Percentiles rank a stretch among this genome's conserved stretches.
Evolutionary conservation across 1,140 invertebrate genomes (phyloP).

Genomic region (Cotesia chilonis): DNA sequence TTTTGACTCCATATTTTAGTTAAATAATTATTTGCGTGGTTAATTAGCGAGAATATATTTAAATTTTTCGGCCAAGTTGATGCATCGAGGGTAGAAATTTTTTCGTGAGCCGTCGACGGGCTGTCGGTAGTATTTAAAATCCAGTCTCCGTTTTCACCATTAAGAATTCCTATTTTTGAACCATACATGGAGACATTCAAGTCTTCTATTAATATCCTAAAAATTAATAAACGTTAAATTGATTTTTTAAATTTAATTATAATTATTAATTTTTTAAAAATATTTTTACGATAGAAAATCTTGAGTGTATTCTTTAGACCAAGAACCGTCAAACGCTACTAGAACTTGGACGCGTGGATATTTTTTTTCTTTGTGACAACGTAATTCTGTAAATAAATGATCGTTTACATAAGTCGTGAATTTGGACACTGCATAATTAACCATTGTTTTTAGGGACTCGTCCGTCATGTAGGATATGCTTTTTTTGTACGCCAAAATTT

Average conservation of each 20-base stretch:
- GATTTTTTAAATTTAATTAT: slow-evolving; percentile 18
- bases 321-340: slow-evolving; percentile 66
- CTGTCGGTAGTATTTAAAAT: slow-evolving; percentile 64
- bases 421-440: slow-evolving; percentile 38
- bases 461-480: slow-evolving; percentile 46
- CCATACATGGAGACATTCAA: slow-evolving; percentile 68
- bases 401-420: slow-evolving; percentile 47
- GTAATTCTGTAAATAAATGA: slow-evolving; percentile 44
- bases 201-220: slow-evolving; percentile 60
- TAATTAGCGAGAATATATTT: slow-evolving; percentile 42
- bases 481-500: slow-evolving; percentile 48
- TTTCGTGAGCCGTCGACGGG: slow-evolving; percentile 41
- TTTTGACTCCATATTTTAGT: slow-evolving; percentile 45
- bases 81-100: slow-evolving; percentile 23
- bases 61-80: slow-evolving; percentile 45
- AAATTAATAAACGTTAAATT: slow-evolving; percentile 10
- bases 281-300: slow-evolving; percentile 67
- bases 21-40: slow-evolving; percentile 40
- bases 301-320: slow-evolving; percentile 65
- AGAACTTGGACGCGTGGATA: slow-evolving; percentile 63
- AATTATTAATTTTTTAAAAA: slow-evolving; percentile 16
- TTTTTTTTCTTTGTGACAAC: slow-evolving; percentile 55
- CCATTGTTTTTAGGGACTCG: slow-evolving; percentile 43
- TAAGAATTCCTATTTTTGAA: slow-evolving; percentile 68
- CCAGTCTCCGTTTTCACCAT: slow-evolving; percentile 69